These are phyloP conservation scores for Boleophthalmus pectinirostris DNA, from an alignment of 2,113 vertebrate genomes.

Conservation along the genomic window DNA sequence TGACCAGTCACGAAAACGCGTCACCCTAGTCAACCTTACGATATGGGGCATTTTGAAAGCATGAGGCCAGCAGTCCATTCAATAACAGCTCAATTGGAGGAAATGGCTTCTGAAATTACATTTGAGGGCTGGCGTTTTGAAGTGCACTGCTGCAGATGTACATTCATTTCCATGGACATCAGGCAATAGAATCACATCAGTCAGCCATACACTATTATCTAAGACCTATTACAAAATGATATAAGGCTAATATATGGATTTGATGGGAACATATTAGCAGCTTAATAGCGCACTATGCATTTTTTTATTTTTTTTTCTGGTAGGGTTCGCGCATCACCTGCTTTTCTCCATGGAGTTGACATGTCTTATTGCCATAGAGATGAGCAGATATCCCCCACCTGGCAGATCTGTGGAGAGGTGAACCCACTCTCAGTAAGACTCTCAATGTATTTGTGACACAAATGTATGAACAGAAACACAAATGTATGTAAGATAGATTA, in stretches of 20 bases:
- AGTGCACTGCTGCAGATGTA: constrained; percentile 32
- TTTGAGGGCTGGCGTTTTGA: constrained; percentile 60
- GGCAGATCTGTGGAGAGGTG: too few species aligned
- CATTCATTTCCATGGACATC: not conserved
- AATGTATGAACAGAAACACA: too few species aligned
- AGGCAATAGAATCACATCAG: constrained; percentile 32
- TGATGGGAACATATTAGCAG: not conserved
- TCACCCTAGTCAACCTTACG: constrained; percentile 17
- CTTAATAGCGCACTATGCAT: too few species aligned
- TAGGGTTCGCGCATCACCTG: too few species aligned
- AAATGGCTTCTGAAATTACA: constrained; percentile 76
- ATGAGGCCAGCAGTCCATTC: constrained; percentile 42
- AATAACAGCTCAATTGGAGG: constrained; percentile 69
- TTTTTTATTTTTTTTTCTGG: too few species aligned
- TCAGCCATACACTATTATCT: constrained; percentile 33
- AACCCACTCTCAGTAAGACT: too few species aligned
- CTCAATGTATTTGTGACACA: too few species aligned
- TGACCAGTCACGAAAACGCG: constrained; percentile 21
- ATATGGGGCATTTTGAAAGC: constrained; percentile 32
- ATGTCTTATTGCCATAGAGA: too few species aligned
- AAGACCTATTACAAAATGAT: constrained; percentile 1
- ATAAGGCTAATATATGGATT: not conserved
- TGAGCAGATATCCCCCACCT: too few species aligned
- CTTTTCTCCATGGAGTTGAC: too few species aligned
- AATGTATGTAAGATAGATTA: too few species aligned